Conservation (phyloP, 1,140 invertebrate genomes). For the Parasteatoda tepidariorum region DNA sequence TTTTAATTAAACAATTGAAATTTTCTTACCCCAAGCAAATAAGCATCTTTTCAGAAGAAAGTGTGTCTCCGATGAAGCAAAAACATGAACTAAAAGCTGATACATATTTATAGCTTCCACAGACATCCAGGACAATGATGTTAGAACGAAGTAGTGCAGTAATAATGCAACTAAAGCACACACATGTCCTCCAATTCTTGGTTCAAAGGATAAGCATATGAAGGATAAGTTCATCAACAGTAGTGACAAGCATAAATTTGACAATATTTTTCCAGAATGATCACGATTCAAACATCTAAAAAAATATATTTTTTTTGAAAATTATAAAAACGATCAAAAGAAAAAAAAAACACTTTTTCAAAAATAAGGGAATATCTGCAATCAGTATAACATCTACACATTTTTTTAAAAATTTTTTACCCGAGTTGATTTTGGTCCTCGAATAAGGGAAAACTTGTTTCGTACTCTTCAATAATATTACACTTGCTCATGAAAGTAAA, state of each 20-base stretch:
- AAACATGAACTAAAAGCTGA: slow-evolving; percentile 72
- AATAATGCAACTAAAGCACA: slow-evolving; percentile 68
- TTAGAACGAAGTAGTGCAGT: slow-evolving; percentile 71
- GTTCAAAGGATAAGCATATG: slow-evolving; percentile 64
- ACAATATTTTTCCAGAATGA: slow-evolving; percentile 72
- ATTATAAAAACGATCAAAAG: no score
- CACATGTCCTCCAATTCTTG: slow-evolving; percentile 48
- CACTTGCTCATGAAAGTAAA: no score
- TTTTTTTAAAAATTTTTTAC: no score
- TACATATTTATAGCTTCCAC: slow-evolving; percentile 73
- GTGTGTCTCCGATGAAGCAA: slow-evolving; percentile 70
- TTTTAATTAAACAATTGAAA: no score
- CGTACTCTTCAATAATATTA: no score
- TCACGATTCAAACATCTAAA: slow-evolving; percentile 71
- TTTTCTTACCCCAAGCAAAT: slow-evolving; percentile 72
- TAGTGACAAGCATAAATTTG: slow-evolving; percentile 72
- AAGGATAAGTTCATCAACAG: slow-evolving; percentile 71
- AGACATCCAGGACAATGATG: slow-evolving; percentile 73
- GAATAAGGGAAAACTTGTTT: no score
- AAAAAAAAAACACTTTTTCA: no score
- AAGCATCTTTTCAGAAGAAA: slow-evolving; percentile 72
- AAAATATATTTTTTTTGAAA: slow-evolving; percentile 8
- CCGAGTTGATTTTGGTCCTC: no score
- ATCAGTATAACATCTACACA: no score
- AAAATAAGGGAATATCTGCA: no score